phyloP scores from a whole-genome alignment of 2,113 vertebrate genomes.

The Dromas ardeola region DNA sequence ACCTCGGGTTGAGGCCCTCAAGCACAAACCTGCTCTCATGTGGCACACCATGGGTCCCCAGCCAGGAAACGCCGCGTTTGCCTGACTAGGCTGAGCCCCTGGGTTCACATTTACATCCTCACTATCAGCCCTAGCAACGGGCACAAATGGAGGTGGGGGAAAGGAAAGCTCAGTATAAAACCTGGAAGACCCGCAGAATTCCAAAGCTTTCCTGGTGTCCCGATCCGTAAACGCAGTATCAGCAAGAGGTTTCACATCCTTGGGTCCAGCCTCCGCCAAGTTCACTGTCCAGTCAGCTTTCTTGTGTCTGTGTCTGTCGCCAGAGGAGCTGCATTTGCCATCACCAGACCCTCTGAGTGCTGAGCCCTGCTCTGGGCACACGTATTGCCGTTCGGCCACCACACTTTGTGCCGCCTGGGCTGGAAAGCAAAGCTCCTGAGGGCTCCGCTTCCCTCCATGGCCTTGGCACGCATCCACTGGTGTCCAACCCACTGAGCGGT shows the following conservation, averaged over 20 bases:
- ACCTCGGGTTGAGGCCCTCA: rapidly evolving
- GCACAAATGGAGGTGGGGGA: neutral
- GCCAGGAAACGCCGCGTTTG: neutral
- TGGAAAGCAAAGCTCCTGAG: neutral
- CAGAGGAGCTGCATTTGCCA: neutral
- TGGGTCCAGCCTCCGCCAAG: neutral
- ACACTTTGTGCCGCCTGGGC: neutral
- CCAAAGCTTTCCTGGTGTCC: neutral
- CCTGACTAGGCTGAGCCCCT: neutral
- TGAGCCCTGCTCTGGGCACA: neutral
- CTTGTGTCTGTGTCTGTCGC: neutral
- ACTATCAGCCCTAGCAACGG: neutral
- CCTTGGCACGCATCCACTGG: neutral
- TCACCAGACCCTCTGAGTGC: rapidly evolving
- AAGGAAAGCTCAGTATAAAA: neutral
- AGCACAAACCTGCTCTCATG: rapidly evolving
- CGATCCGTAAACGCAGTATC: neutral
- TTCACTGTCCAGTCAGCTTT: neutral
- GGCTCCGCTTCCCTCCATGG: neutral
- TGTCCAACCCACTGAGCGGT: neutral
- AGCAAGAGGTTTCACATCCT: neutral
- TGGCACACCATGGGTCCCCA: too few species aligned
- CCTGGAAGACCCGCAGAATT: neutral
- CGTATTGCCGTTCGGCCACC: rapidly evolving
- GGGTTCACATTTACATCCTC: neutral